Percentiles rank a stretch among this genome's conserved stretches.
Evolutionary conservation across 2,888 invertebrate genomes (phyloP).

Genomic region (Dryadula phaetusa): DNA sequence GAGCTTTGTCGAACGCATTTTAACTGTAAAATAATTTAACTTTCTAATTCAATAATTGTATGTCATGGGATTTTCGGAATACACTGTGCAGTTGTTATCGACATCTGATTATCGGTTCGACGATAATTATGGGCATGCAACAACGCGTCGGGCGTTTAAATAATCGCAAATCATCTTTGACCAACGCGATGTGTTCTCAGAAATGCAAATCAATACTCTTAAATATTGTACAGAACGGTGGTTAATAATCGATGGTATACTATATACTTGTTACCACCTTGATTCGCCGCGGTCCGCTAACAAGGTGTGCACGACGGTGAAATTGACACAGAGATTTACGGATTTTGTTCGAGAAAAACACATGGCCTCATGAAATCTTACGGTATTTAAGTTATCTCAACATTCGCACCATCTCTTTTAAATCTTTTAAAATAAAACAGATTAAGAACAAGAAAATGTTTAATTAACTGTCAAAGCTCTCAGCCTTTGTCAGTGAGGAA

Average conservation of each 20-base stretch:
- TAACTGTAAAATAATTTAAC: slow-evolving; percentile 66
- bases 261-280: slow-evolving; percentile 47
- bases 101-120: slow-evolving; percentile 68
- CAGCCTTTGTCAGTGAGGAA: slow-evolving; percentile 62
- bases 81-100: slow-evolving; percentile 52
- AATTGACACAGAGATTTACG: slow-evolving; percentile 52
- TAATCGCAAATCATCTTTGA: slow-evolving; percentile 61
- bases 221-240: slow-evolving; percentile 45
- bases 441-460: slow-evolving; percentile 17
- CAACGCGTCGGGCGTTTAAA: slow-evolving; percentile 56
- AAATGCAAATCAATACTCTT: slow-evolving; percentile 56
- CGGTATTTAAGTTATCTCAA: slow-evolving; percentile 50
- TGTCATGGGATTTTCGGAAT: slow-evolving; percentile 60
- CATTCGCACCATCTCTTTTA: slow-evolving; percentile 46
- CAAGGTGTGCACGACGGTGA: slow-evolving; percentile 52
- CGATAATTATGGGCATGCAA: slow-evolving; percentile 69
- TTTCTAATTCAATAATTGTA: slow-evolving; percentile 70
- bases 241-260: slow-evolving; percentile 44
- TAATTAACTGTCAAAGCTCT: slow-evolving; percentile 63
- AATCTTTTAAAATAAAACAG: slow-evolving; percentile 15
- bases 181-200: slow-evolving; percentile 50
- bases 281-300: slow-evolving; percentile 63
- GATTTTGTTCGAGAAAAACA: slow-evolving; percentile 51
- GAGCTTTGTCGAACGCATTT: slow-evolving; percentile 58
- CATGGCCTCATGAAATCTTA: slow-evolving; percentile 47